Conservation (phyloP, 2,113 vertebrate genomes). For the Echinops telfairi region DNA sequence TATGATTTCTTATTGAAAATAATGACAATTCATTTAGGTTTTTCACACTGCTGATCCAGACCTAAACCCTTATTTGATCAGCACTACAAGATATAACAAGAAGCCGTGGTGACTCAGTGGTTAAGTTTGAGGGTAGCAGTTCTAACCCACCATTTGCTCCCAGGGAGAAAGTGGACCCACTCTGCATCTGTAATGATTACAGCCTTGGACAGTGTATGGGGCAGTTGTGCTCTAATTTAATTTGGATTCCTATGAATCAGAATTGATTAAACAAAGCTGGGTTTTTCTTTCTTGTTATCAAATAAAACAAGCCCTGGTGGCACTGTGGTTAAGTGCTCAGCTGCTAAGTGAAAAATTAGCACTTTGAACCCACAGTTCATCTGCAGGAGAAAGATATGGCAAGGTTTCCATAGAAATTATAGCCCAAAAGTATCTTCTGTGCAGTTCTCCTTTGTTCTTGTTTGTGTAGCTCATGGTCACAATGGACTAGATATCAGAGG, state of each 20-base stretch:
- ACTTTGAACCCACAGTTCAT: too few relatives aligned
- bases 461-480: neutral
- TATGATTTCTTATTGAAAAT: neutral
- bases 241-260: too few relatives aligned
- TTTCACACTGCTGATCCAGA: neutral
- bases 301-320: too few relatives aligned
- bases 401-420: neutral
- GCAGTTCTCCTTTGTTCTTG: neutral
- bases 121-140: too few relatives aligned
- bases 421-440: neutral
- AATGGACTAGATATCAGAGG: neutral
- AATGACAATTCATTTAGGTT: neutral
- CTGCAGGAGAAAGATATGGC: too few relatives aligned
- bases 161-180: too few relatives aligned
- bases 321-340: neutral
- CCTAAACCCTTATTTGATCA: neutral
- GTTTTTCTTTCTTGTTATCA: neutral
- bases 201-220: too few relatives aligned
- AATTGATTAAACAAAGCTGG: too few relatives aligned
- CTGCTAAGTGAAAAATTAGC: neutral
- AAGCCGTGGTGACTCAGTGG: neutral
- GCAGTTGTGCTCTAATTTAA: too few relatives aligned
- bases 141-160: too few relatives aligned
- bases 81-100: neutral
- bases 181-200: too few relatives aligned